A percentile compares a stretch with the other conserved stretches of the same genome.
Conservation (phyloP, 2,888 invertebrate species). For the Aspidapion aeneum region DNA sequence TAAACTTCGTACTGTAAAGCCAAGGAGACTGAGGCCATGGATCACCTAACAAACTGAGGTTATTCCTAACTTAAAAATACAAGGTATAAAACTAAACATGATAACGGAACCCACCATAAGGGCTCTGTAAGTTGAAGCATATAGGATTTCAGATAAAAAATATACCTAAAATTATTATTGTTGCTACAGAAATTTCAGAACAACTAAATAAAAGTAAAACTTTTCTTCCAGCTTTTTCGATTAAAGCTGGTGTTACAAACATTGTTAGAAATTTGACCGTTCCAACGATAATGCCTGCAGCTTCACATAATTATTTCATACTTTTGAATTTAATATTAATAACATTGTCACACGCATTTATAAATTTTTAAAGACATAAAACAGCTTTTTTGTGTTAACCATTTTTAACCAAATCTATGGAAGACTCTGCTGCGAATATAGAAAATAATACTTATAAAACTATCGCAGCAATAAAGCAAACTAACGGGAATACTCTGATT, state of each 20-base stretch:
- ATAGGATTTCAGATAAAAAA: constrained; percentile 60
- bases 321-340: constrained; percentile 12
- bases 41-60: constrained; percentile 23
- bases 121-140: constrained; percentile 55
- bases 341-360: not conserved
- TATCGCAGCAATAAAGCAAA: constrained; percentile 10
- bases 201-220: constrained; percentile 46
- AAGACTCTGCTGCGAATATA: constrained; percentile 22
- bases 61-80: constrained; percentile 11
- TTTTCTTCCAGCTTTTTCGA: constrained; percentile 70
- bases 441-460: constrained; percentile 10
- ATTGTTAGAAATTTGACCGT: constrained; percentile 67
- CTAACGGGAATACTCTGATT: not conserved
- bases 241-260: constrained; percentile 67
- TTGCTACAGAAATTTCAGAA: constrained; percentile 53
- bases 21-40: constrained; percentile 21
- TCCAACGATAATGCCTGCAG: constrained; percentile 73
- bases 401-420: constrained; percentile 38
- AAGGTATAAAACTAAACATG: constrained; percentile 23
- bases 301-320: constrained; percentile 54
- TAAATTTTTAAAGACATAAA: constrained; percentile 53
- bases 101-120: constrained; percentile 47
- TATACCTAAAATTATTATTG: constrained; percentile 53
- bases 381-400: constrained; percentile 59
- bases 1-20: constrained; percentile 7